Percentiles rank a stretch among this genome's conserved stretches.
Conservation (phyloP, 2,797 vertebrate species). For the Oreonectes daqikongensis region DNA sequence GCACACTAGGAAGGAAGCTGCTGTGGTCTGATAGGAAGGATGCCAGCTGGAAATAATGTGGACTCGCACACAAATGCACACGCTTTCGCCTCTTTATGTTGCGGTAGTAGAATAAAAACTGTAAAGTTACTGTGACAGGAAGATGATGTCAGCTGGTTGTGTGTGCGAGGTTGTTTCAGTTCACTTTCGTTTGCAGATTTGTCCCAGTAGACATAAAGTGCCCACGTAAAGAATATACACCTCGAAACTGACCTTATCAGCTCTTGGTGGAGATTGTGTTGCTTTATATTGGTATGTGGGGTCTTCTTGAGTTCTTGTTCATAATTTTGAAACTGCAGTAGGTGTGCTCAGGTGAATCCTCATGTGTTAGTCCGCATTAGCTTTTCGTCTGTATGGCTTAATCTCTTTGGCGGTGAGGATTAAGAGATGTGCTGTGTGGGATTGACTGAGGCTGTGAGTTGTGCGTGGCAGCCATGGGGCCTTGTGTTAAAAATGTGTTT, state of each 20-base stretch:
- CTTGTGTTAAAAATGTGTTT: slow-evolving; percentile 26
- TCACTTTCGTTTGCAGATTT: slow-evolving; percentile 33
- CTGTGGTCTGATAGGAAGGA: slow-evolving; percentile 76
- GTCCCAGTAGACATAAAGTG: slow-evolving; percentile 1
- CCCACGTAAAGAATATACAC: slow-evolving; percentile 10
- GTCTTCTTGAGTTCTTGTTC: slow-evolving; percentile 17
- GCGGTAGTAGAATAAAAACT: slow-evolving; percentile 45
- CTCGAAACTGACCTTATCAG: slow-evolving; percentile 2
- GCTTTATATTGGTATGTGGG: neutral
- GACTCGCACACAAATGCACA: slow-evolving; percentile 28
- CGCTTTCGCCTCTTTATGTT: slow-evolving; percentile 53
- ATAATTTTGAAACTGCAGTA: slow-evolving; percentile 18
- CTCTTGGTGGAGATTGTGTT: neutral
- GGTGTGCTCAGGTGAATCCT: slow-evolving; percentile 34
- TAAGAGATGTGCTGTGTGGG: slow-evolving; percentile 47
- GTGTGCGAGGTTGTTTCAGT: slow-evolving; percentile 25
- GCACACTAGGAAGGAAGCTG: slow-evolving; percentile 74
- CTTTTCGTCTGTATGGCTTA: slow-evolving; percentile 44
- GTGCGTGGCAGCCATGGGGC: slow-evolving; percentile 24
- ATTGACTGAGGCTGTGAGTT: slow-evolving; percentile 32
- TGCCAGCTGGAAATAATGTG: slow-evolving; percentile 70
- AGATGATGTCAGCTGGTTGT: slow-evolving; percentile 53
- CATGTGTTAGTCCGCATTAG: slow-evolving; percentile 52
- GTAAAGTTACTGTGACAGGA: slow-evolving; percentile 51
- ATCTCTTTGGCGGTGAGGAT: slow-evolving; percentile 48